Conservation (phyloP, 2,888 invertebrate species). For the Odontomyia ornata region DNA sequence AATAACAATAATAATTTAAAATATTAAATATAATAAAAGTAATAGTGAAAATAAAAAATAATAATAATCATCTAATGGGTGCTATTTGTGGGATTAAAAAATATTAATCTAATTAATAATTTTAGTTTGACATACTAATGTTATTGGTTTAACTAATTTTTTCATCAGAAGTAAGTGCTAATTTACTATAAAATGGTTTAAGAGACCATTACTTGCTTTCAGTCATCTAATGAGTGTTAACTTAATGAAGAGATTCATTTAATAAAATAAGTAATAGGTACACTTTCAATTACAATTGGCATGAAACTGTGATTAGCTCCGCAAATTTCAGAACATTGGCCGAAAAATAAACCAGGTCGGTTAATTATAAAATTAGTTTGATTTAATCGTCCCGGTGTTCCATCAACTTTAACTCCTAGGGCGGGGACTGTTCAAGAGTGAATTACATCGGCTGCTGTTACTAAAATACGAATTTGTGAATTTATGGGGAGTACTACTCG, state of each 20-base stretch:
- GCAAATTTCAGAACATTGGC: slow-evolving; percentile 85
- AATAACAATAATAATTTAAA: slow-evolving; percentile 67
- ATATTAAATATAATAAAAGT: slow-evolving; percentile 67
- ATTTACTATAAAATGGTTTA: slow-evolving; percentile 73
- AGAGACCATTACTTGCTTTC: slow-evolving; percentile 77
- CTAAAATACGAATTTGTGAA: slow-evolving; percentile 71
- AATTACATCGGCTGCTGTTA: slow-evolving; percentile 72
- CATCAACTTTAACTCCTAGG: slow-evolving; percentile 73
- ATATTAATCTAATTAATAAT: slow-evolving; percentile 68
- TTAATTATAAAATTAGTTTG: slow-evolving; percentile 71
- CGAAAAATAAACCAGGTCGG: slow-evolving; percentile 73
- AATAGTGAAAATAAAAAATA: slow-evolving; percentile 62
- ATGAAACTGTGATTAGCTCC: slow-evolving; percentile 83
- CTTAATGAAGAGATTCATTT: slow-evolving; percentile 67
- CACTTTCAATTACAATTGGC: slow-evolving; percentile 75
- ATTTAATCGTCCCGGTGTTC: slow-evolving; percentile 72
- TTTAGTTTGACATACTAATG: slow-evolving; percentile 75
- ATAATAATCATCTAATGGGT: slow-evolving; percentile 67
- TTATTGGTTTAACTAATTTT: slow-evolving; percentile 68
- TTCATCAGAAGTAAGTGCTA: slow-evolving; percentile 72
- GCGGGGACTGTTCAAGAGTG: slow-evolving; percentile 73
- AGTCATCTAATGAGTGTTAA: slow-evolving; percentile 72
- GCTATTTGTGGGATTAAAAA: slow-evolving; percentile 77
- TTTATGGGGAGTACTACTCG: slow-evolving; percentile 69
- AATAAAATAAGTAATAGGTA: slow-evolving; percentile 67